These are phyloP conservation scores for Tenthredo notha DNA, from an alignment of 2,888 invertebrate species.

Conservation along the genomic window DNA sequence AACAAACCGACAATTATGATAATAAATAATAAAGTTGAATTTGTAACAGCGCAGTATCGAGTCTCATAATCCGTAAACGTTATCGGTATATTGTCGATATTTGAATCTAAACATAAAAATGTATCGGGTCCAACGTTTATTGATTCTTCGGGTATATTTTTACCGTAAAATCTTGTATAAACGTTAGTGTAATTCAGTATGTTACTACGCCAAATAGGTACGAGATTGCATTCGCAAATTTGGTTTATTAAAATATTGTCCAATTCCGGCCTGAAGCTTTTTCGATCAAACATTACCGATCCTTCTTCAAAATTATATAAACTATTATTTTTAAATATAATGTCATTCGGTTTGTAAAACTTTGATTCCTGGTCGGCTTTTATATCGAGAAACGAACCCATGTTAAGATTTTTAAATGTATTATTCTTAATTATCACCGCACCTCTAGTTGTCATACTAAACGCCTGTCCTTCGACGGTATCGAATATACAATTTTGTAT, in stretches of 20 bases:
- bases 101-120: constrained; percentile 69
- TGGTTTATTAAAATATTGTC: constrained; percentile 82
- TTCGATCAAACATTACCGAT: constrained; percentile 82
- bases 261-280: constrained; percentile 81
- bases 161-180: constrained; percentile 68
- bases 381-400: constrained; percentile 84
- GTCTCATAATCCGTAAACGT: constrained; percentile 70
- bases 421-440: constrained; percentile 85
- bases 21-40: constrained; percentile 70
- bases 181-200: constrained; percentile 74
- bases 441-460: constrained; percentile 82
- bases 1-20: constrained; percentile 65
- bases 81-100: constrained; percentile 58
- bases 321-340: constrained; percentile 84
- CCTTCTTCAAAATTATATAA: constrained; percentile 81
- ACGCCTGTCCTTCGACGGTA: constrained; percentile 84
- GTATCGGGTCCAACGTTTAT: constrained; percentile 70
- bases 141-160: constrained; percentile 63
- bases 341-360: constrained; percentile 79
- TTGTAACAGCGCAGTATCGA: constrained; percentile 69
- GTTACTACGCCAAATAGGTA: constrained; percentile 73
- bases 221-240: constrained; percentile 82
- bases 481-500: constrained; percentile 82
- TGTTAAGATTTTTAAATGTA: constrained; percentile 80
- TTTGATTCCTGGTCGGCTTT: constrained; percentile 78